These are phyloP conservation scores for Catamblyrhynchus diadema DNA, from an alignment of 2,797 vertebrate species.

Conservation along the genomic window DNA sequence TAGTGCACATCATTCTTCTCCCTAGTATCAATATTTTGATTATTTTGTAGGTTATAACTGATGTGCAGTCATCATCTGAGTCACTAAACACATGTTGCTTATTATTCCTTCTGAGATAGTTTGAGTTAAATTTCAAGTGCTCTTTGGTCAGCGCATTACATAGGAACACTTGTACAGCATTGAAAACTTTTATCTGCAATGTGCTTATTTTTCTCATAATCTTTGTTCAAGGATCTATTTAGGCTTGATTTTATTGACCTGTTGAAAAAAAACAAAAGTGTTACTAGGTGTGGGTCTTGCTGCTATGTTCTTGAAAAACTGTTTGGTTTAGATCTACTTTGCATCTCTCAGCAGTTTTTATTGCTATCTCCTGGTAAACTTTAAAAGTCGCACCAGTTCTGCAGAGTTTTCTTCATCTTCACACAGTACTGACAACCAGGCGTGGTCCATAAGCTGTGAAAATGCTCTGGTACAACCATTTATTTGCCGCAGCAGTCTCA, in stretches of 20 bases:
- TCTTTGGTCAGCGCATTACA: not conserved
- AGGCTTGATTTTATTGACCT: not conserved
- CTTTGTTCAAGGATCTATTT: not conserved
- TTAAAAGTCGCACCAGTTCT: not conserved
- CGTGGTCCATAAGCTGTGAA: not conserved
- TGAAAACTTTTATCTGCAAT: not conserved
- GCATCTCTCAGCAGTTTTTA: not conserved
- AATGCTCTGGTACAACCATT: not conserved
- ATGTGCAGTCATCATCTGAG: not conserved
- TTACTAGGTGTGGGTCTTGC: not conserved
- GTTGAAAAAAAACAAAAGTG: not conserved
- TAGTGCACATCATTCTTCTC: not conserved
- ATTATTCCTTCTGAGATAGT: not conserved
- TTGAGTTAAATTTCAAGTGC: not conserved
- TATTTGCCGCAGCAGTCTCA: not conserved
- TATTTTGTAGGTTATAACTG: not conserved
- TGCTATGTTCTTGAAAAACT: not conserved
- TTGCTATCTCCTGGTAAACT: not conserved
- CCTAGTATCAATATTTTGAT: not conserved
- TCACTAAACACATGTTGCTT: not conserved
- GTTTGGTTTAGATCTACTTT: not conserved
- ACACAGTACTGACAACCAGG: not conserved
- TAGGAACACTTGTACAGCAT: not conserved
- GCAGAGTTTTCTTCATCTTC: not conserved
- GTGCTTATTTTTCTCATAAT: not conserved